A percentile compares a stretch with the other conserved stretches of the same genome.
These are phyloP conservation scores for Chaenodraco wilsoni DNA, from an alignment of 2,797 vertebrate species.

Conservation along the genomic window DNA sequence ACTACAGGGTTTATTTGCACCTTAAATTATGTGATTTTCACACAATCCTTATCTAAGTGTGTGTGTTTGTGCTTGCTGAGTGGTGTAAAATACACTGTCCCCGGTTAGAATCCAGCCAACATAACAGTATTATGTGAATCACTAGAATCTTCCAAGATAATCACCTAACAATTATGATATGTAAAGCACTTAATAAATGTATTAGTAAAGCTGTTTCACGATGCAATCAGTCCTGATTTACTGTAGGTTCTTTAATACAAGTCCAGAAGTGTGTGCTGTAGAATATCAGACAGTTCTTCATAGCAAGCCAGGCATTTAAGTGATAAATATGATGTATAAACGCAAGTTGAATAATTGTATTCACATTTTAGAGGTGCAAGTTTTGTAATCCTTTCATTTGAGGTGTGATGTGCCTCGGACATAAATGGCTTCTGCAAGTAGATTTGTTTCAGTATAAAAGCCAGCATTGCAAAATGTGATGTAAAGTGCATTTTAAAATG, in stretches of 20 bases:
- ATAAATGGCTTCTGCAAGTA: constrained; percentile 3
- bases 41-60: background rate
- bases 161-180: background rate
- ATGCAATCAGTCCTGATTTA: constrained; percentile 3
- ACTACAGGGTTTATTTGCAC: background rate
- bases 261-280: constrained; percentile 16
- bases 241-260: constrained; percentile 13
- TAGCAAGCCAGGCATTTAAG: constrained; percentile 29
- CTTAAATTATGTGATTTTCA: background rate
- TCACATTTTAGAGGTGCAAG: constrained; percentile 15
- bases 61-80: background rate
- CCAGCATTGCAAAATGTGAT: background rate
- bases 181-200: constrained; percentile 10
- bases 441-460: constrained; percentile 5
- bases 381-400: constrained; percentile 14
- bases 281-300: constrained; percentile 39
- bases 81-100: background rate
- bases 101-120: background rate
- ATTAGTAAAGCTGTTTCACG: constrained; percentile 11
- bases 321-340: constrained; percentile 38
- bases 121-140: constrained; percentile 1
- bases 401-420: constrained; percentile 5
- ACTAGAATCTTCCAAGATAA: background rate
- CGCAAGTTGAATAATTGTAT: constrained; percentile 17
- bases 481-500: background rate